phyloP scores from a whole-genome alignment of 2,797 vertebrate genomes.

The Pteropus rufus region DNA sequence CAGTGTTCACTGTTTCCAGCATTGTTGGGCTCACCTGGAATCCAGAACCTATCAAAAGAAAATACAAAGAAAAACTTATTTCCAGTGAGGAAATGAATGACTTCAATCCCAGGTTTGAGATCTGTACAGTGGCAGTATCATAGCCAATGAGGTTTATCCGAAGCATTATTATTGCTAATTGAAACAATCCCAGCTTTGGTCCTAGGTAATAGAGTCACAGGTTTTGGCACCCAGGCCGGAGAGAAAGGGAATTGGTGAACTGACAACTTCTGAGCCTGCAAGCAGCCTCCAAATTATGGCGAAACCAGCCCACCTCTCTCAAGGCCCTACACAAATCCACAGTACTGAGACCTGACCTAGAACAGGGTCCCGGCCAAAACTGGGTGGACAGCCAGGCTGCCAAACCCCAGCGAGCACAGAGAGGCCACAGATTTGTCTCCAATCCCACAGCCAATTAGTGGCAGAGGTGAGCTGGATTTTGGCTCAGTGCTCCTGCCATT shows the following conservation, averaged over 20 bases:
- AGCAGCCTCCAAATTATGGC: neutral
- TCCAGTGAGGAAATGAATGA: neutral
- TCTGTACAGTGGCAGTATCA: no score
- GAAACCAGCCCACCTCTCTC: neutral
- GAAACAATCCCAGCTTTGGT: neutral
- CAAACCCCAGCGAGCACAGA: neutral
- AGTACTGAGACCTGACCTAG: neutral
- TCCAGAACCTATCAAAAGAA: constrained; percentile 57
- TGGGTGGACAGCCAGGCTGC: neutral
- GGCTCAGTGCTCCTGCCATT: neutral
- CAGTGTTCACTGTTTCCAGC: neutral
- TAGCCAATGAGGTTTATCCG: no score
- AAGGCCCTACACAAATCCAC: neutral
- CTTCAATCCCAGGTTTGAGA: neutral
- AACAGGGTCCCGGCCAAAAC: no score
- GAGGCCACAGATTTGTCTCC: neutral
- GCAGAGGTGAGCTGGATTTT: neutral
- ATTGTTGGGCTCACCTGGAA: constrained; percentile 68
- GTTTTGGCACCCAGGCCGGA: neutral
- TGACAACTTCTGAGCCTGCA: neutral
- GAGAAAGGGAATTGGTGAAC: neutral
- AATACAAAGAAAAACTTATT: neutral
- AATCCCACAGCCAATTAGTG: neutral
- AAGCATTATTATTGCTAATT: no score
- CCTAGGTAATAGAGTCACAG: neutral